A percentile compares a stretch with the other conserved stretches of the same genome.
phyloP scores from a whole-genome alignment of 2,888 invertebrate species.

The Marasmarcha lunaedactyla region DNA sequence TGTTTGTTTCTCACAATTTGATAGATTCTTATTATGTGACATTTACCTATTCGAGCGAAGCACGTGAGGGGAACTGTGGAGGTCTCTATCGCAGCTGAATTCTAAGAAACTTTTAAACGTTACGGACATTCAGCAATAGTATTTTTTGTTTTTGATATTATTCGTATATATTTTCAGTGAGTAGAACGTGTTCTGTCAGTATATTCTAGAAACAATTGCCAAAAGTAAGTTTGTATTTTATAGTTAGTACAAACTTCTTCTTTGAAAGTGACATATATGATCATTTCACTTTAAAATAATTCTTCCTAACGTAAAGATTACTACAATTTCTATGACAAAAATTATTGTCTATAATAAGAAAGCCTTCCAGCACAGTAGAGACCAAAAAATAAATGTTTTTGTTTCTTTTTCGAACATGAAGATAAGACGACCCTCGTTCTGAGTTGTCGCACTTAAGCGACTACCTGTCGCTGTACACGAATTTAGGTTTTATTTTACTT shows the following conservation, averaged over 20 bases:
- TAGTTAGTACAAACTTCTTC: too few relatives aligned
- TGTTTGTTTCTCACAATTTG: slow-evolving; percentile 1
- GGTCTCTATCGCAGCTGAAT: background rate
- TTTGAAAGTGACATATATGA: too few relatives aligned
- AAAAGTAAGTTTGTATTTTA: too few relatives aligned
- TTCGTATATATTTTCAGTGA: too few relatives aligned
- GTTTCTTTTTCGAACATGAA: background rate
- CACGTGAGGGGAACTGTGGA: background rate
- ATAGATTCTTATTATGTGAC: slow-evolving; percentile 1
- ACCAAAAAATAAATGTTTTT: background rate
- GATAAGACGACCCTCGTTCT: slow-evolving; percentile 1
- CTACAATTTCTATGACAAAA: too few relatives aligned
- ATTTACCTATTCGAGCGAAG: background rate
- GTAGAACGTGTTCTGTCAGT: too few relatives aligned
- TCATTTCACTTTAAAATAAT: too few relatives aligned
- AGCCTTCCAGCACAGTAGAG: background rate
- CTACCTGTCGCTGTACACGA: too few relatives aligned
- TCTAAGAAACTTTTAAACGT: background rate
- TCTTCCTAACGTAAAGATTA: too few relatives aligned
- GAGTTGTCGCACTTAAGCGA: background rate
- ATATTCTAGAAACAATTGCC: too few relatives aligned
- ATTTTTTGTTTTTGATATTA: background rate
- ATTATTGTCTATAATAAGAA: too few relatives aligned
- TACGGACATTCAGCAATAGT: background rate
- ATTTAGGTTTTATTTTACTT: too few relatives aligned